Evolutionary conservation across 2,113 vertebrate genomes (phyloP), one percentile per base, ranked within the genome.

Genomic region (Epinephelus moara): DNA sequence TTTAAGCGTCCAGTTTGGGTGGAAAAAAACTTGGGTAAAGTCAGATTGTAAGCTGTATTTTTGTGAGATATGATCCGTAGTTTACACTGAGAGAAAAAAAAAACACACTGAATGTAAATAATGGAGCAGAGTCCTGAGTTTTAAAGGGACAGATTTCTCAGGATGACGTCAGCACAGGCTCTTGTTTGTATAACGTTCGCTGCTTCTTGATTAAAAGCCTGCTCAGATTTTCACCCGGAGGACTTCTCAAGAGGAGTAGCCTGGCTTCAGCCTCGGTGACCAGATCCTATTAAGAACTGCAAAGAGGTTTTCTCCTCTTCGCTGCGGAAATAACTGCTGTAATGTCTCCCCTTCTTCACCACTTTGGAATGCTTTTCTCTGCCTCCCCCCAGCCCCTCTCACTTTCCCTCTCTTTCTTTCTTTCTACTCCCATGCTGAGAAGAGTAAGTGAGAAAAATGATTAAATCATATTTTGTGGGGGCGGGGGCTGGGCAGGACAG

Each of bases 401-500:
- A 57, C 74, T 86, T 89, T 85, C 74, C 68, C 68, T 60, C 47
- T 50, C 79, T 70, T 63, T 81, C 78, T 75, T 76, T 66, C 69
- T 76, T 77, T 78, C 72, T 33, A 72, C 89, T 90, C 85, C 81
- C 95, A 94, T 89, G 94, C 96, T 96, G 94, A 83, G 96, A 93
- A 95, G 91, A 96, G 96, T 96, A 95, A 97, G 96, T 92, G 92
- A 93, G 90, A 91, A 93, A 93, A 94, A 95, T 94, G 94, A 95
- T 96, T 94, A 96, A 95, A 95, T 93, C 52, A 79, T 93, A 82
- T 93, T 92, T 94, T 73, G 33, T 80, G 60, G 27, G 75, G 67
- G 73, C 33, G 70, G 92, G 80, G 80, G 84, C 57, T 27, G 76
- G 72, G 62, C 78, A 70, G 70, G 76, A 78, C 82, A 87, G 91